Conservation (phyloP, 2,113 vertebrate genomes). For the Oreochromis aureus region DNA sequence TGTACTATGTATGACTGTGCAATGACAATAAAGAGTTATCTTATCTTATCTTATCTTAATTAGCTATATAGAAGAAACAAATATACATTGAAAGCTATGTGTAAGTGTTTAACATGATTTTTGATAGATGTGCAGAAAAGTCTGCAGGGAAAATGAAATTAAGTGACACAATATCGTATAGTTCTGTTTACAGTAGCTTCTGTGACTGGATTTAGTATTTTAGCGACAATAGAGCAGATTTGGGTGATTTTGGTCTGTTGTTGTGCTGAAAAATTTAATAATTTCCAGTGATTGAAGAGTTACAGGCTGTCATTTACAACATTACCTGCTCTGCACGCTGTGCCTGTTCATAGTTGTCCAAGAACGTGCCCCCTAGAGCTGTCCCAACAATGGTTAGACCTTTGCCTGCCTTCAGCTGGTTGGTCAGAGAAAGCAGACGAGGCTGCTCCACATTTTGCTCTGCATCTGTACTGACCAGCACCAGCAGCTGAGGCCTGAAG, state of each 20-base stretch:
- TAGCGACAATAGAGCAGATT: not conserved
- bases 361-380: constrained; percentile 87
- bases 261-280: not conserved
- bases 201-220: not conserved
- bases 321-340: constrained; percentile 90
- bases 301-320: not conserved
- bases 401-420: constrained; percentile 97
- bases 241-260: not conserved
- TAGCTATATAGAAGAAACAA: not conserved
- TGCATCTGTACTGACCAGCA: constrained; percentile 87
- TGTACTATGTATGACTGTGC: no score
- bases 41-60: no score
- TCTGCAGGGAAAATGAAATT: not conserved
- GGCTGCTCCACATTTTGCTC: constrained; percentile 95
- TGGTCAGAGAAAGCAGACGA: constrained; percentile 91
- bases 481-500: constrained; percentile 89
- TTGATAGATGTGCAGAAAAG: not conserved
- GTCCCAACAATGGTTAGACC: constrained; percentile 96
- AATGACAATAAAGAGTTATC: no score
- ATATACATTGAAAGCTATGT: not conserved
- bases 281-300: not conserved
- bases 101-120: not conserved
- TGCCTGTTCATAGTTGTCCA: constrained; percentile 83
- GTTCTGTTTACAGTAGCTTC: not conserved
- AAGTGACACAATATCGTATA: not conserved